Percentiles rank a stretch among this genome's conserved stretches.
Evolutionary conservation across 1,140 invertebrate species (phyloP).

Genomic region (Gryllus bimaculatus): DNA sequence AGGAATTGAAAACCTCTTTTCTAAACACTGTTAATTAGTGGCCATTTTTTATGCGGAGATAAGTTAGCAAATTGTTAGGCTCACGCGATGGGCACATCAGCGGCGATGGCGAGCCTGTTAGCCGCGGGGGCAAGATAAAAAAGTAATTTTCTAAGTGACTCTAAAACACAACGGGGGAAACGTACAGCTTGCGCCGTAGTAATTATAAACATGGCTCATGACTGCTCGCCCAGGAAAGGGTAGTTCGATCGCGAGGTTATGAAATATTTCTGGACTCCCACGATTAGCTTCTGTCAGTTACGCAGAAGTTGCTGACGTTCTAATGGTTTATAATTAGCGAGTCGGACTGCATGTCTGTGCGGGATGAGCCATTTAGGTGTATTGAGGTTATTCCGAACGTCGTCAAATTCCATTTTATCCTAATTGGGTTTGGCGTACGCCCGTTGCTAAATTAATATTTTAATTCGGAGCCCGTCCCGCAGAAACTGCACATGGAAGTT

Average conservation of each 20-base stretch:
- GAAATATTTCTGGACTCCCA: background rate
- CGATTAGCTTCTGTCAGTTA: background rate
- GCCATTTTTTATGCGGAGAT: background rate
- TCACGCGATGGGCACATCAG: background rate
- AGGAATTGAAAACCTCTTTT: background rate
- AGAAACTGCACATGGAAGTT: too few species aligned
- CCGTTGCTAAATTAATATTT: too few species aligned
- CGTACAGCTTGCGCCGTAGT: background rate
- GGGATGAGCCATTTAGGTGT: too few species aligned
- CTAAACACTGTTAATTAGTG: background rate
- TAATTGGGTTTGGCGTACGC: too few species aligned
- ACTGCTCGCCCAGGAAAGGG: background rate
- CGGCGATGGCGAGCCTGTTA: background rate
- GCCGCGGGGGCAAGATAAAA: background rate
- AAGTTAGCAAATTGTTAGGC: background rate
- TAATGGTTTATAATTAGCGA: background rate
- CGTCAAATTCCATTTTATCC: too few species aligned
- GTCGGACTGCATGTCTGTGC: too few species aligned
- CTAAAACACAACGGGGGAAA: background rate
- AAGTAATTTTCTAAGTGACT: slow-evolving; percentile 1
- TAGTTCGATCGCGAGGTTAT: background rate
- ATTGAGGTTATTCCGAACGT: too few species aligned
- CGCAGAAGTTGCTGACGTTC: background rate
- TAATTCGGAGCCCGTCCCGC: too few species aligned
- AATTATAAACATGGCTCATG: background rate